These are phyloP conservation scores for Eurois occulta DNA, from an alignment of 2,888 invertebrate species.

Conservation along the genomic window DNA sequence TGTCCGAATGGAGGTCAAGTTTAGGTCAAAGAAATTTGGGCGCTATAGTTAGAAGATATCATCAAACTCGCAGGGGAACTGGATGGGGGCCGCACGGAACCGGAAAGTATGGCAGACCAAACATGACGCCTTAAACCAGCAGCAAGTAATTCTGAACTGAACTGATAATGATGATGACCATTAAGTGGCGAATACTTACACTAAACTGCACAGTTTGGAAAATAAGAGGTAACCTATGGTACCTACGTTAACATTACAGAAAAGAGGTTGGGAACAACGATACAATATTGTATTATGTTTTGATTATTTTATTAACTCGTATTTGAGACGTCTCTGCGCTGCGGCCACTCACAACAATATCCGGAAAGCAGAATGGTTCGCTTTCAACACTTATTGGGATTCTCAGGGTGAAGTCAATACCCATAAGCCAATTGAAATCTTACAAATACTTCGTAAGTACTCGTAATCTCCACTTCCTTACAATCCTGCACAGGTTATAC, in stretches of 20 bases:
- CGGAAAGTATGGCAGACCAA: neutral
- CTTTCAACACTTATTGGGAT: slow-evolving; percentile 29
- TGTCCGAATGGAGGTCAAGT: neutral
- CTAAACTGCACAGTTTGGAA: neutral
- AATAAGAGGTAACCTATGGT: too few species aligned
- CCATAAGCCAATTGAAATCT: slow-evolving; percentile 28
- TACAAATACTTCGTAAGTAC: slow-evolving; percentile 23
- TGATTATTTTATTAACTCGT: neutral
- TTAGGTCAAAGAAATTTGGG: neutral
- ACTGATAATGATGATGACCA: neutral
- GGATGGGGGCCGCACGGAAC: too few species aligned
- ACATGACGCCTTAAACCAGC: neutral
- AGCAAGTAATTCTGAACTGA: neutral
- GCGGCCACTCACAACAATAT: neutral
- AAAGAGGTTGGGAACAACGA: neutral
- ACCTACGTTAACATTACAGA: neutral
- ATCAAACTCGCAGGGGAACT: neutral
- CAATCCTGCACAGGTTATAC: slow-evolving; percentile 1
- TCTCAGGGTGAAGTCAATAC: slow-evolving; percentile 30
- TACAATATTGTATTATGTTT: neutral
- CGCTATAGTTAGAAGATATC: neutral
- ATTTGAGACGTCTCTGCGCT: neutral
- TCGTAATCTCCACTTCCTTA: slow-evolving; percentile 28
- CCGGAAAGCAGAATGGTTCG: neutral
- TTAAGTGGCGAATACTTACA: neutral